Percentiles rank a stretch among this genome's conserved stretches.
phyloP scores from a whole-genome alignment of 2,888 invertebrate genomes.

The Didymodactylos carnosus region DNA sequence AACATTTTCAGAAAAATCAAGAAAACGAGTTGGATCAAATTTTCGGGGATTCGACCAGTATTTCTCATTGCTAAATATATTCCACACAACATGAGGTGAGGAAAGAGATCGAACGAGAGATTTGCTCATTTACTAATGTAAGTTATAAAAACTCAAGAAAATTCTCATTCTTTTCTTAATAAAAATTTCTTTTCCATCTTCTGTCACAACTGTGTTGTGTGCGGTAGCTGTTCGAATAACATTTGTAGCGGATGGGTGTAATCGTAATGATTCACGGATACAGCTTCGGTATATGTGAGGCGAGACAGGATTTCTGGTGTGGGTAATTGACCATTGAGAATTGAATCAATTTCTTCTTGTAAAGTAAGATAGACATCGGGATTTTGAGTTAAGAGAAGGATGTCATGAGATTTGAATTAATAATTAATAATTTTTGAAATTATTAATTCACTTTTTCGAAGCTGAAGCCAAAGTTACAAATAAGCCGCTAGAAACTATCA shows the following conservation, averaged over 20 bases:
- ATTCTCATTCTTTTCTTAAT: background rate
- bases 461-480: too few relatives aligned
- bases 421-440: too few relatives aligned
- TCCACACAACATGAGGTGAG: background rate
- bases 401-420: too few relatives aligned
- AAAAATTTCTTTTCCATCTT: background rate
- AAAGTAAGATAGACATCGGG: background rate
- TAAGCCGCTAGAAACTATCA: too few relatives aligned
- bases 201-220: background rate
- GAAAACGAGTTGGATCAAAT: background rate
- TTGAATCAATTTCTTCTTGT: background rate
- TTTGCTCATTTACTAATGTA: background rate
- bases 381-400: background rate
- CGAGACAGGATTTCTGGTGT: background rate
- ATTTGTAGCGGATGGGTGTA: background rate
- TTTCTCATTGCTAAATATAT: background rate
- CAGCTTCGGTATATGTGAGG: background rate
- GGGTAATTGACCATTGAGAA: background rate
- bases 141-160: background rate
- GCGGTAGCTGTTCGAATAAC: background rate
- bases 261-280: background rate
- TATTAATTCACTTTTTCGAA: too few relatives aligned
- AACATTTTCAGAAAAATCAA: background rate
- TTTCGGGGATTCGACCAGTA: background rate
- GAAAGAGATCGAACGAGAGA: too few relatives aligned